Evolutionary conservation across 2,797 vertebrate species (phyloP), one percentile per base, ranked within the genome.

Genomic region (Peromyscus eremicus): DNA sequence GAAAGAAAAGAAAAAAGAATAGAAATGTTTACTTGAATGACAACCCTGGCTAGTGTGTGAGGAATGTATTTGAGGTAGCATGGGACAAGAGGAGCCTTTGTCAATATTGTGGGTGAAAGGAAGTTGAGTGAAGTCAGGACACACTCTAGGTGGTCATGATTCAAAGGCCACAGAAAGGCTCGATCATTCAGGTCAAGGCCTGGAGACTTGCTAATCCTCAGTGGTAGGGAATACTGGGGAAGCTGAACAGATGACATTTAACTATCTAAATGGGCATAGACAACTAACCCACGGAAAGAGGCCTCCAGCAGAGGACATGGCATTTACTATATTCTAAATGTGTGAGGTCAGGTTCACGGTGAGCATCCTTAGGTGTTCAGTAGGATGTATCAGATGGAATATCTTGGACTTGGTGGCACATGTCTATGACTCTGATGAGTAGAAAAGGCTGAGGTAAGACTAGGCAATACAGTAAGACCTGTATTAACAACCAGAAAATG

Each of bases 221-320:
- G 62, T 55, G 60, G 27, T 55, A 55, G 49, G 77, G 34, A n/a
- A 57, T 25, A 23, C 79, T 57, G 79, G 79, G 79, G 81, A 71
- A 34, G 52, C 32, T 57, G 64, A 66, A 85, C 14, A 89, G 66
- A 57, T 77, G 46, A 13, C 43, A 19, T 73, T 92, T 55, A 34
- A 68, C 71, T 57, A 60, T 77, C 66, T 83, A 62, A 87, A 88
- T 57, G 27, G 57, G 5, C 64, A 32, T 37, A 46, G 75, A 16
- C 6, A 77, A 68, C 29, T 43, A 55, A 57, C 37, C 43, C 37
- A 17, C 73, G 82, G 76, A 82, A 91, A 93, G 87, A 97, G 73
- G 46, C 37, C 76, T 73, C 34, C 32, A 40, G 52, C 43, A 71
- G 32, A 94, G 62, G 21, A 10, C 37, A 17, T 43, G 81, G 17